Conservation (phyloP, 2,888 invertebrate genomes). For the Apamea epomidion region DNA sequence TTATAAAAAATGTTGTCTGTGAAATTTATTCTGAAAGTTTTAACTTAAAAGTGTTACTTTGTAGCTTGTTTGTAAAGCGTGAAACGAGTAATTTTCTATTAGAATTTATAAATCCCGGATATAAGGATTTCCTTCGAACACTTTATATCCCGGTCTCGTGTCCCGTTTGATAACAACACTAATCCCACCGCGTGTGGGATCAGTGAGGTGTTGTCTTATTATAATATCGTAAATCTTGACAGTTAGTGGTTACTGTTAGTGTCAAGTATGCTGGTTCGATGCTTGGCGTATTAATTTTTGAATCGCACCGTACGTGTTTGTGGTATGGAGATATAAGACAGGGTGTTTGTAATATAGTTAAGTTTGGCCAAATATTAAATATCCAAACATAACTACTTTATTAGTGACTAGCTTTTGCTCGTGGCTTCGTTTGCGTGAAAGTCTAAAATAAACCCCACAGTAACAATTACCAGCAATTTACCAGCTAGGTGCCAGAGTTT, state of each 20-base stretch:
- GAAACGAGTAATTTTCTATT: constrained; percentile 27
- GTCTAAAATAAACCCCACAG: background rate
- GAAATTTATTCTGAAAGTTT: background rate
- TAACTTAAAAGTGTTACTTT: background rate
- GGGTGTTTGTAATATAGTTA: background rate
- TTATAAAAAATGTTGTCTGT: background rate
- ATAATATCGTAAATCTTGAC: constrained; percentile 57
- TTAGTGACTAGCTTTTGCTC: background rate
- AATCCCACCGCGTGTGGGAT: constrained; percentile 44
- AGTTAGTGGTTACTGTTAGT: constrained; percentile 50
- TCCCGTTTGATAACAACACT: constrained; percentile 53
- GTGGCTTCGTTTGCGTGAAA: background rate
- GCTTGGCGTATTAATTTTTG: constrained; percentile 26
- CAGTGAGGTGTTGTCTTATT: constrained; percentile 49
- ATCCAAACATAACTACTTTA: background rate
- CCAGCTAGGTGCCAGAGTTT: too few species aligned
- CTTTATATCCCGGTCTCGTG: constrained; percentile 14
- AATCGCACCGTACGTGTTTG: constrained; percentile 4
- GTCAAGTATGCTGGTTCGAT: constrained; percentile 51
- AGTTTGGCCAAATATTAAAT: background rate
- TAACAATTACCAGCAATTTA: too few species aligned
- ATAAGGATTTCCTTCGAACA: constrained; percentile 1
- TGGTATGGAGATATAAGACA: constrained; percentile 4
- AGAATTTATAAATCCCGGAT: constrained; percentile 27
- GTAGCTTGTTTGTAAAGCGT: too few species aligned